Base-by-base conservation (phyloP, 2,113 vertebrate species). In the Chaetodon trifascialis region DNA sequence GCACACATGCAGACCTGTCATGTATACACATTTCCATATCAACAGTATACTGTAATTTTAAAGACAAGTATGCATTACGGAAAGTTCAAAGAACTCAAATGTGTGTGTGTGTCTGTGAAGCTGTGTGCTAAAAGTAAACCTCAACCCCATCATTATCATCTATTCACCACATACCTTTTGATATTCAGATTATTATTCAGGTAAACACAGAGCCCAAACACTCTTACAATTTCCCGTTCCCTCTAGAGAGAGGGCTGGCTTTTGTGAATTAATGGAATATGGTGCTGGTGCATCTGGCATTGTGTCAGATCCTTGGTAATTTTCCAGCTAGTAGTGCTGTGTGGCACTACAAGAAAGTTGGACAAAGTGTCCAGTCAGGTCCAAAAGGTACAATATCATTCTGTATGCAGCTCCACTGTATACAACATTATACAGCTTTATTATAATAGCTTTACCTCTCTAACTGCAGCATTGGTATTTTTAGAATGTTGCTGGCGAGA, bases 181-280 rank as follows among this genome's bases (percentile, higher is more conserved):
- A 87, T 73, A 88, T 88, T 80, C 71, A 82, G 42, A 86, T 90
- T 73, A 56, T 16, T 65, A 68, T 77, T 78, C 55, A 55, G 23
- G 52, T 84, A 63, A 25, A 59, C 54, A 21, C 56, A 62, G 54
- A 77, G 44, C 16, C 1, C 8, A 1, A n/a, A 67, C 49, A 52
- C 30, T 67, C 16, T 30, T 7, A 34, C 58, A 49, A 16, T 65
- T 47, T 40, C 2, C 14, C 19, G 4, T 19, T 14, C 21, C 36
- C 34, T 47, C 8, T 1, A 36, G 34, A 74, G 8, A 54, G 23
- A 68, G 30, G 30, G 9, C 2, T 36, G 3, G 5, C 17, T 42
- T 70, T 60, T 44, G 42, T 72, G 52, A 65, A 34, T 49, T 16
- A 52, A 49, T 78, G 51, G 19, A 58, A 81, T 3, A 14, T 72